Percentiles rank a stretch among this genome's conserved stretches.
These are phyloP conservation scores for Cerastis rubricosa DNA, from an alignment of 2,888 invertebrate species.

Conservation along the genomic window DNA sequence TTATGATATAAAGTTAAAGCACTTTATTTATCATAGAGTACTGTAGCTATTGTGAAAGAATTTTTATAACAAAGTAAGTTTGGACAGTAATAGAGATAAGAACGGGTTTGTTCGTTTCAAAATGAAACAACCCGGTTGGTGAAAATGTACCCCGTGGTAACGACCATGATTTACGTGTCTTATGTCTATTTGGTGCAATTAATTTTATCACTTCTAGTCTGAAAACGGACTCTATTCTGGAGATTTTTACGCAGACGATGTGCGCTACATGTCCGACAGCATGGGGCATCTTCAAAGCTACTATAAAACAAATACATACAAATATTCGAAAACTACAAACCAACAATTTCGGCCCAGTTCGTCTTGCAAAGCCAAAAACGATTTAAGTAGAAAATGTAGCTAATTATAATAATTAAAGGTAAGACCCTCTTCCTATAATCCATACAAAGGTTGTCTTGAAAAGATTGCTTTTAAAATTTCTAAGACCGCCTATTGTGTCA, in stretches of 20 bases:
- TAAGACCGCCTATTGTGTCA: background rate
- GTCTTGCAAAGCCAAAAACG: background rate
- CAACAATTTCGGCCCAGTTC: background rate
- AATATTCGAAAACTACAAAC: background rate
- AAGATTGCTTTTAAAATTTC: background rate
- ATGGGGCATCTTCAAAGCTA: too few relatives aligned
- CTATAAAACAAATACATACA: too few relatives aligned
- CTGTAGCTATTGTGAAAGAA: background rate
- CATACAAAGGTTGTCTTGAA: background rate
- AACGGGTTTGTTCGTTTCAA: background rate
- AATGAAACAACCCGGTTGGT: background rate
- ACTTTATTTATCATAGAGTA: too few relatives aligned
- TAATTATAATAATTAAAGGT: background rate
- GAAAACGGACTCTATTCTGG: background rate
- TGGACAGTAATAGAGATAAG: too few relatives aligned
- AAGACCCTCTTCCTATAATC: background rate
- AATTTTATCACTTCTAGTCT: background rate
- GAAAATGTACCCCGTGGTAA: background rate
- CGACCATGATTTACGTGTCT: background rate
- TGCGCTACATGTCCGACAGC: too few relatives aligned
- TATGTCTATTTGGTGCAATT: background rate
- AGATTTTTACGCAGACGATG: too few relatives aligned
- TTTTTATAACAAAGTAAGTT: background rate
- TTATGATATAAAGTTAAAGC: background rate
- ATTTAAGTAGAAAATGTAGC: background rate